phyloP scores from a whole-genome alignment of 2,113 vertebrate genomes.

The Isichthys henryi region DNA sequence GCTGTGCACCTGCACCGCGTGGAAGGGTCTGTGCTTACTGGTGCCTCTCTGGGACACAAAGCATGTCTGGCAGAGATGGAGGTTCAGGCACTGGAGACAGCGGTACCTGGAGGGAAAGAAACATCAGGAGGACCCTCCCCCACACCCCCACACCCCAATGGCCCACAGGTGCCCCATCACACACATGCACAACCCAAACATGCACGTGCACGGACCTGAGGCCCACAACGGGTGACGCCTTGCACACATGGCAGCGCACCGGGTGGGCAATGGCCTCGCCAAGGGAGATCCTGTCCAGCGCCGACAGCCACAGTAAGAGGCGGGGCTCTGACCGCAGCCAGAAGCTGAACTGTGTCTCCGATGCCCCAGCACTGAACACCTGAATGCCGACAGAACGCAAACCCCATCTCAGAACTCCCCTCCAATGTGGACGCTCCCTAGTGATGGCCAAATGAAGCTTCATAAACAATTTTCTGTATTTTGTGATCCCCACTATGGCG shows the following conservation, averaged over 20 bases:
- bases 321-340: constrained; percentile 69
- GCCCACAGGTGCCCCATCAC: background rate
- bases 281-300: constrained; percentile 56
- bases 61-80: constrained; percentile 76
- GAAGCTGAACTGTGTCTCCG: constrained; percentile 61
- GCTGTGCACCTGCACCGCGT: constrained; percentile 64
- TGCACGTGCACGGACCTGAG: constrained; percentile 57
- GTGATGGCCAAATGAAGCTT: no score
- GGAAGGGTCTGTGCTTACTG: constrained; percentile 63
- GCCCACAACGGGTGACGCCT: constrained; percentile 63
- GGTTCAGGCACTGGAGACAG: constrained; percentile 74
- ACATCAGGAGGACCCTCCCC: background rate
- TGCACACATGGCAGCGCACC: constrained; percentile 64
- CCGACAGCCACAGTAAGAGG: constrained; percentile 72
- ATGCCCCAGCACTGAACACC: constrained; percentile 47
- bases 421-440: background rate
- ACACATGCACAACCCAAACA: background rate
- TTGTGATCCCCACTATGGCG: no score
- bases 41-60: constrained; percentile 60
- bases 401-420: background rate
- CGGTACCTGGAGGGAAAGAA: constrained; percentile 56
- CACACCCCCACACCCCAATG: background rate
- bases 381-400: constrained; percentile 5
- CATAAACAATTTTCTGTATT: no score
- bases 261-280: constrained; percentile 58